Percentiles rank a stretch among this genome's conserved stretches.
These are phyloP conservation scores for Cyclina sinensis DNA, from an alignment of 1,140 invertebrate genomes.

Conservation along the genomic window DNA sequence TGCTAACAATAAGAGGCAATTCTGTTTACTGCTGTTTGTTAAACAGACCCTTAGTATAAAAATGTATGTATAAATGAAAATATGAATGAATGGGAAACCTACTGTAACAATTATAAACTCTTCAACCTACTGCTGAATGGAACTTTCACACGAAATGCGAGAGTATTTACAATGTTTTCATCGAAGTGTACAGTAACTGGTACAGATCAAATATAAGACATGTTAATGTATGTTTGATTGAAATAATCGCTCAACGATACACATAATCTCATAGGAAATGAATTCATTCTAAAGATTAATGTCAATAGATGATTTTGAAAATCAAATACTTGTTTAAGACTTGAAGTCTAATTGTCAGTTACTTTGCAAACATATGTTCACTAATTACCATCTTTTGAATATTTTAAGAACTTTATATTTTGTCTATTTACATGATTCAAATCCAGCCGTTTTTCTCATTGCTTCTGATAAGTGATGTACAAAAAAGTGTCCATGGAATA, in stretches of 20 bases:
- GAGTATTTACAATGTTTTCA: neutral
- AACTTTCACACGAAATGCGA: neutral
- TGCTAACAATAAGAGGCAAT: neutral
- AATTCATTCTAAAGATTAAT: constrained; percentile 12
- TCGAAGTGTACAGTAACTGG: neutral
- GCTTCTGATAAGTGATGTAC: too few relatives aligned
- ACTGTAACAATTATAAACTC: neutral
- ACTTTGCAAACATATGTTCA: constrained; percentile 34
- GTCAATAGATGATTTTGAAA: constrained; percentile 17
- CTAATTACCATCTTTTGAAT: neutral
- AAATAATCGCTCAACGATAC: neutral
- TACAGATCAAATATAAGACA: neutral
- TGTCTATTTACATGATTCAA: too few relatives aligned
- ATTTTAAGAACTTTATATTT: too few relatives aligned
- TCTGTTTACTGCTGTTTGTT: constrained; percentile 13
- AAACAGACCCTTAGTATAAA: neutral
- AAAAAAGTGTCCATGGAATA: too few relatives aligned
- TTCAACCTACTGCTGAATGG: neutral
- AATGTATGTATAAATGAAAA: neutral
- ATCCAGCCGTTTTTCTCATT: too few relatives aligned
- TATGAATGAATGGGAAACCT: neutral
- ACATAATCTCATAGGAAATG: neutral
- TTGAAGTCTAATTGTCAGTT: neutral
- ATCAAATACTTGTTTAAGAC: constrained; percentile 17
- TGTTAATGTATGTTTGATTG: neutral